Base-by-base conservation (phyloP, 1,140 invertebrate genomes). In the Lutraria rhynchaena region DNA sequence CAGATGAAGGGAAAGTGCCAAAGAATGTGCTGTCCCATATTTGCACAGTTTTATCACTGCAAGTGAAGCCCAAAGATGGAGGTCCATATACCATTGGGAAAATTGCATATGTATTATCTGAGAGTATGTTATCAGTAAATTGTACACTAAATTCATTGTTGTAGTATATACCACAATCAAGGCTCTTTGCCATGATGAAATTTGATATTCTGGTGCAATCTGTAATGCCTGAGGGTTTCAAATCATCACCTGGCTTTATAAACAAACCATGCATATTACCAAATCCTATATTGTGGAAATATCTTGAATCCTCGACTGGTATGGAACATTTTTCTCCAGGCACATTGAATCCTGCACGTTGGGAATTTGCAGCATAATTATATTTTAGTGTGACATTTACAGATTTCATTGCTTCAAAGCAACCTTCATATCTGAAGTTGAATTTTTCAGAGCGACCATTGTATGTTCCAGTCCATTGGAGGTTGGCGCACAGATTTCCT, bases 81-180 rank as follows among this genome's bases (percentile, higher is more conserved):
- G 90, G 90, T 0, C 87, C 88, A 55, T 87, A 71, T 3, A 91
- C 83, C 37, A 89, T 80, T 1, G 87, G 74, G 46, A 89, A 88
- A 19, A 90, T 17, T 19, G 85, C 85, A 2, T 88, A 75, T 0
- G 71, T 61, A 74, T 90, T 90, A 11, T 91, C 90, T 0, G 76
- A 83, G 24, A 82, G 58, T 2, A 84, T 71, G n/a, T 85, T 58
- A 29, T 87, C 71, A 24, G 58, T 51, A 37, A 87, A 13, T 13
- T 60, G 19, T 24, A 82, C 9, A 71, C 75, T 87, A 0, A 71
- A 24, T 1, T 0, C 3, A 58, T 82, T 87, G 17, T 91, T 83
- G 69, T 85, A 74, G 78, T 90, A 92, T 1, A 92, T 69, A 3
- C 90, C 90, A 71, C 55, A 89, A 55, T 89, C 86, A 9, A 29